Percentiles rank a stretch among this genome's conserved stretches.
phyloP scores from a whole-genome alignment of 2,113 vertebrate genomes.

The Pampusana beccarii region DNA sequence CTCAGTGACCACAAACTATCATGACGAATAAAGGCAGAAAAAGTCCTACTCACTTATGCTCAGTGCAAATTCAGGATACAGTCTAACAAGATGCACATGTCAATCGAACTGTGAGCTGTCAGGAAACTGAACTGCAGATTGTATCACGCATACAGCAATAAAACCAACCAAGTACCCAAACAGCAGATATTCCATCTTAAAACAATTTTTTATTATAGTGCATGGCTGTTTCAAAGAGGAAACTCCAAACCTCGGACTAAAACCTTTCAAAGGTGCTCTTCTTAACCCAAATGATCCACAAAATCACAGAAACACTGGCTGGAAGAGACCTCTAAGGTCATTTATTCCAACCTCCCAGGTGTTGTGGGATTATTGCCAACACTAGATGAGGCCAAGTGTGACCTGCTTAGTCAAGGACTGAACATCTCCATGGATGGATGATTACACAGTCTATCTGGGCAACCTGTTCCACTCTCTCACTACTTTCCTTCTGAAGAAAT shows the following conservation, averaged over 20 bases:
- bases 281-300: not conserved
- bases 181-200: not conserved
- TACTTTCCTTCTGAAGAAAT: not conserved
- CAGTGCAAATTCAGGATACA: not conserved
- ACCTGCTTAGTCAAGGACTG: not conserved
- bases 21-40: not conserved
- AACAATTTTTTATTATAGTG: not conserved
- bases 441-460: not conserved
- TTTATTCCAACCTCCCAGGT: not conserved
- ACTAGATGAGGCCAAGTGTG: not conserved
- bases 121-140: not conserved
- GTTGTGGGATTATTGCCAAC: not conserved
- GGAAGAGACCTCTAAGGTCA: not conserved
- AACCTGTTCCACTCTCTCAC: not conserved
- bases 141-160: not conserved
- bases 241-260: not conserved
- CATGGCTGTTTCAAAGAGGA: not conserved
- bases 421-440: not conserved
- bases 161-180: not conserved
- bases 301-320: not conserved
- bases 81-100: not conserved
- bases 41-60: not conserved
- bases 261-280: not conserved
- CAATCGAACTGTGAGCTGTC: not conserved
- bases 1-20: not conserved